phyloP scores from a whole-genome alignment of 2,888 invertebrate species.

The Chromoteleia sp. region DNA sequence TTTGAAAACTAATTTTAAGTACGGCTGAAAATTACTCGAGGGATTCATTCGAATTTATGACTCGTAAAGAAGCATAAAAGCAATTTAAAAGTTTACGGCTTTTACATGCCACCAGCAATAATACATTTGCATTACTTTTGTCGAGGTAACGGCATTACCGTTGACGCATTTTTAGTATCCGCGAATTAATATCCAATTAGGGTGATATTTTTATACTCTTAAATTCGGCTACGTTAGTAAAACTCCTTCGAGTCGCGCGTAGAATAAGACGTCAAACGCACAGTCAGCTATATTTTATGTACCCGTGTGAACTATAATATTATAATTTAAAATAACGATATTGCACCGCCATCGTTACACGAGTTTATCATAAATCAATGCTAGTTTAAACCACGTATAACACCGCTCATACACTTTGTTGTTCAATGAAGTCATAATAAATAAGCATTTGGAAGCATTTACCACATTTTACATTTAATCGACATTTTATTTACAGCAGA shows the following conservation, averaged over 20 bases:
- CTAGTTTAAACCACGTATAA: background rate
- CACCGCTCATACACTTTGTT: background rate
- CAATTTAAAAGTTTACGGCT: conserved; percentile 21
- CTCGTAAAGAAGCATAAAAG: conserved; percentile 19
- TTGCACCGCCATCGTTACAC: background rate
- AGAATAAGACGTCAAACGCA: conserved; percentile 15
- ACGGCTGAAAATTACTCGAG: conserved; percentile 12
- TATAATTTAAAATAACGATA: conserved; percentile 9
- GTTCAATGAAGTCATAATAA: background rate
- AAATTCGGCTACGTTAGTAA: background rate
- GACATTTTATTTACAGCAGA: too few species aligned
- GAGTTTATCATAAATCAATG: conserved; percentile 8
- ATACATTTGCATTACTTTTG: conserved; percentile 32
- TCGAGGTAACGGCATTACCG: conserved; percentile 10
- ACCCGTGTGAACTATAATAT: conserved; percentile 13
- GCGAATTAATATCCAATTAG: background rate
- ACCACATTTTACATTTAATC: background rate
- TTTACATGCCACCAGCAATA: conserved; percentile 6
- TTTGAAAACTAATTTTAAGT: conserved; percentile 24
- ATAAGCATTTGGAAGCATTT: background rate
- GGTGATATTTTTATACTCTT: background rate
- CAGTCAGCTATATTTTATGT: background rate
- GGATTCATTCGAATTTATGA: conserved; percentile 34
- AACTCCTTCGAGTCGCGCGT: conserved; percentile 5
- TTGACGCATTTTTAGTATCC: conserved; percentile 24